phyloP scores from a whole-genome alignment of 2,113 vertebrate species.

The Zeus faber region DNA sequence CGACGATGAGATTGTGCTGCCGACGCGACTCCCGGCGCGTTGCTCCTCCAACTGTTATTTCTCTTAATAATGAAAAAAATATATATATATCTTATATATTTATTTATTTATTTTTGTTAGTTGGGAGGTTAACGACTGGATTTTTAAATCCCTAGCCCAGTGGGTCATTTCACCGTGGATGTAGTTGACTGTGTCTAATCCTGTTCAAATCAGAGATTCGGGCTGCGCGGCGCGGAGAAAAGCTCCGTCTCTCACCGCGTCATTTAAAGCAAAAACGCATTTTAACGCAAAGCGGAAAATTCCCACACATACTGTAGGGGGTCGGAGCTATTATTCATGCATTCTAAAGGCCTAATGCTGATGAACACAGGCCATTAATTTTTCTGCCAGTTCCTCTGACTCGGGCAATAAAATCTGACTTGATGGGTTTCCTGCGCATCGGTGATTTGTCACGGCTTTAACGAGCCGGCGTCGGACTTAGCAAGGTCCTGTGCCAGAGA shows the following conservation, averaged over 20 bases:
- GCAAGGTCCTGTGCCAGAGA: too few species aligned
- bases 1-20: slow-evolving; percentile 11
- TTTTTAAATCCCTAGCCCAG: slow-evolving; percentile 22
- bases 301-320: slow-evolving; percentile 15
- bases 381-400: slow-evolving; percentile 7
- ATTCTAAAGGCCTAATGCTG: neutral
- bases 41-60: slow-evolving; percentile 29
- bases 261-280: slow-evolving; percentile 29
- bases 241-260: slow-evolving; percentile 15
- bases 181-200: slow-evolving; percentile 51
- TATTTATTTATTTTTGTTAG: slow-evolving; percentile 43
- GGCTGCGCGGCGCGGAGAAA: slow-evolving; percentile 30
- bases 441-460: slow-evolving; percentile 2
- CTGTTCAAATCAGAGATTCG: slow-evolving; percentile 40
- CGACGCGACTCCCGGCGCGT: slow-evolving; percentile 17
- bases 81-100: too few species aligned
- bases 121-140: slow-evolving; percentile 25
- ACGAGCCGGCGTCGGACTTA: too few species aligned
- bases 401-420: slow-evolving; percentile 12
- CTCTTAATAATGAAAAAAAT: slow-evolving; percentile 31
- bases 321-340: slow-evolving; percentile 9
- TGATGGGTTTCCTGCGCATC: slow-evolving; percentile 12
- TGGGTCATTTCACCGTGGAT: slow-evolving; percentile 29
- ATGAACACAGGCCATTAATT: slow-evolving; percentile 25
- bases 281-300: slow-evolving; percentile 18